Conservation (phyloP, 2,888 invertebrate genomes). For the Deilephila elpenor region DNA sequence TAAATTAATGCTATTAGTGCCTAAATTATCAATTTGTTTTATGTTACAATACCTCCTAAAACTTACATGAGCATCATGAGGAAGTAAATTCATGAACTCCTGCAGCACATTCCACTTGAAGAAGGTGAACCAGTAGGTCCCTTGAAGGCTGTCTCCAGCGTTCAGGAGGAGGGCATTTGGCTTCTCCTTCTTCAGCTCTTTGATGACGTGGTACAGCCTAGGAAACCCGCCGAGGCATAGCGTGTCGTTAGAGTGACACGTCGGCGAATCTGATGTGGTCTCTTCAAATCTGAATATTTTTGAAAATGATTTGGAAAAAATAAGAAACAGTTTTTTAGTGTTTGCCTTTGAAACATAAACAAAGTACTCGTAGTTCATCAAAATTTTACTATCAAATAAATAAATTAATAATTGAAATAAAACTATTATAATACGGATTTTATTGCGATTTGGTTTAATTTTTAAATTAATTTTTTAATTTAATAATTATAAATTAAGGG, state of each 20-base stretch:
- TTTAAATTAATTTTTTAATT: no score
- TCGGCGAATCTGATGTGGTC: slow-evolving; percentile 80
- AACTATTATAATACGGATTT: no score
- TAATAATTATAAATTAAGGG: no score
- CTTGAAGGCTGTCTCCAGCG: slow-evolving; percentile 93
- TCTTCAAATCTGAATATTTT: slow-evolving; percentile 84
- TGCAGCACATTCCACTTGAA: slow-evolving; percentile 90
- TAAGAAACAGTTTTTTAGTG: no score
- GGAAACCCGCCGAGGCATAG: slow-evolving; percentile 89
- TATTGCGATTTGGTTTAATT: no score
- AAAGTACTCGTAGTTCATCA: no score
- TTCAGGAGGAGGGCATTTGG: slow-evolving; percentile 88
- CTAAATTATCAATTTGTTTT: no score
- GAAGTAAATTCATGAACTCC: slow-evolving; percentile 89
- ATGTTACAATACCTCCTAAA: background rate
- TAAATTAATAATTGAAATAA: slow-evolving; percentile 32
- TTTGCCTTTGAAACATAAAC: no score
- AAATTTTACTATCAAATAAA: background rate
- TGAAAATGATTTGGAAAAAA: background rate
- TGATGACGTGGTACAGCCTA: slow-evolving; percentile 85
- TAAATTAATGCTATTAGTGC: no score
- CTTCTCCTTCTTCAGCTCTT: slow-evolving; percentile 71
- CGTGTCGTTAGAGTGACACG: slow-evolving; percentile 78
- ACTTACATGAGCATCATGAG: slow-evolving; percentile 90
- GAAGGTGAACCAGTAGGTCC: slow-evolving; percentile 92